Evolutionary conservation across 64 coral and sea anemone genomes (phyloP).

Genomic region (Acropora yongei): DNA sequence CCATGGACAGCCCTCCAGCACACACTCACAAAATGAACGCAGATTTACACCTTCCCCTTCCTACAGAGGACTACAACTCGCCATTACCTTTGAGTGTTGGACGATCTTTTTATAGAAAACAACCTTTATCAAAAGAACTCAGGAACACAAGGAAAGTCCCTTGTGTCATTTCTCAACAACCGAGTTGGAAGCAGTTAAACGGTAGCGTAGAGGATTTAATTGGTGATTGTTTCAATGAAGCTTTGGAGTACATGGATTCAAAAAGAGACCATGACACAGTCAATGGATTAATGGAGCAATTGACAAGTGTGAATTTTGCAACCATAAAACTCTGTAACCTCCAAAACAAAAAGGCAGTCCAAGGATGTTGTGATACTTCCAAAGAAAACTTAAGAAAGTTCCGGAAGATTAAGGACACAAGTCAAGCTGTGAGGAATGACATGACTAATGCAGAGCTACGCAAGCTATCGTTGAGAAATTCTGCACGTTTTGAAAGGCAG

Average conservation of each 20-base stretch:
- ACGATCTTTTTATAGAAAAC: slow-evolving; percentile 11
- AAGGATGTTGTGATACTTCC: slow-evolving; percentile 3
- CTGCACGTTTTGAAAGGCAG: slow-evolving; percentile 7
- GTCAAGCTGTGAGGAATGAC: slow-evolving; percentile 32
- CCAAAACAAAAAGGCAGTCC: slow-evolving; percentile 31
- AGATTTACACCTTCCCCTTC: neutral
- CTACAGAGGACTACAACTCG: neutral
- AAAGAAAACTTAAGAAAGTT: slow-evolving; percentile 15
- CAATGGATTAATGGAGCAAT: slow-evolving; percentile 39
- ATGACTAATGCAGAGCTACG: slow-evolving; percentile 22
- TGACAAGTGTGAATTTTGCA: slow-evolving; percentile 52
- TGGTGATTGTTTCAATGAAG: slow-evolving; percentile 41
- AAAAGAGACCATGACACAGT: slow-evolving; percentile 65
- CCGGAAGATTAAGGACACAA: slow-evolving; percentile 17
- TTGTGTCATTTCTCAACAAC: slow-evolving; percentile 49
- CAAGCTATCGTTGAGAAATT: neutral
- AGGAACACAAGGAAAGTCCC: neutral
- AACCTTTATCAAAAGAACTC: slow-evolving; percentile 26
- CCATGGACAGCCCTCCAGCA: neutral
- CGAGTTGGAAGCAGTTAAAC: slow-evolving; percentile 1
- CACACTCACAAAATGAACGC: neutral
- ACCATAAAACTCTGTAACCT: neutral
- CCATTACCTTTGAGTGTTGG: slow-evolving; percentile 5
- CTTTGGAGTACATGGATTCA: slow-evolving; percentile 52
- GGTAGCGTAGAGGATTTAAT: slow-evolving; percentile 20